These are phyloP conservation scores for Sylvia borin DNA, from an alignment of 2,797 vertebrate genomes.

Conservation along the genomic window DNA sequence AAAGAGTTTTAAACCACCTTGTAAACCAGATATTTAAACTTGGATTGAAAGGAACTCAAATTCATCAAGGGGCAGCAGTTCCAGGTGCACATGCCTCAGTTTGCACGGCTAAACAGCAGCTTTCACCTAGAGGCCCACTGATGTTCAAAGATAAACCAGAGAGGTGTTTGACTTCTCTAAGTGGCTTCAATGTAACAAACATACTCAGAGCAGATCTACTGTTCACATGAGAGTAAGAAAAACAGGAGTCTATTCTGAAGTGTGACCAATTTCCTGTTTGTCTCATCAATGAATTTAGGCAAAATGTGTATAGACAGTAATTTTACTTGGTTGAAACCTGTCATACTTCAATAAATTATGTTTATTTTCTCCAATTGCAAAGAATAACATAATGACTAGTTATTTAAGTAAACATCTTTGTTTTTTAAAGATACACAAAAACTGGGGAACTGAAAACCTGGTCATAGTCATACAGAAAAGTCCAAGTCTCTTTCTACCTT, in stretches of 20 bases:
- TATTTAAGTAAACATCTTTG: not conserved
- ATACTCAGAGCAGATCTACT: not conserved
- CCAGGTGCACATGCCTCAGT: not conserved
- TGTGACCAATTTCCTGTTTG: not conserved
- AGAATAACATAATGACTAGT: not conserved
- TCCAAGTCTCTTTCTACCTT: not conserved
- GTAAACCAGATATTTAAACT: not conserved
- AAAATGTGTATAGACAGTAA: not conserved
- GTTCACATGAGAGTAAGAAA: not conserved
- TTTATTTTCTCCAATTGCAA: not conserved
- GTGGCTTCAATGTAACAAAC: not conserved
- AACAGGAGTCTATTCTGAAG: not conserved
- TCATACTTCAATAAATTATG: not conserved
- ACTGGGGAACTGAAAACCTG: not conserved
- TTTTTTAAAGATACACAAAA: not conserved
- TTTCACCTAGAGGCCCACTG: not conserved
- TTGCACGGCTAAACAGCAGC: not conserved
- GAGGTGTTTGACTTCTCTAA: not conserved
- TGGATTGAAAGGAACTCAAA: not conserved
- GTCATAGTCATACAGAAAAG: not conserved
- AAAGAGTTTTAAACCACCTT: not conserved
- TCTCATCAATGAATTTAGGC: not conserved
- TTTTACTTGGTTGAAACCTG: not conserved
- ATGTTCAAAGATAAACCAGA: not conserved
- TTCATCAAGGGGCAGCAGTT: not conserved